Evolutionary conservation across 2,797 vertebrate species (phyloP), one percentile per base, ranked within the genome.

Genomic region (Galagoides demidoff): DNA sequence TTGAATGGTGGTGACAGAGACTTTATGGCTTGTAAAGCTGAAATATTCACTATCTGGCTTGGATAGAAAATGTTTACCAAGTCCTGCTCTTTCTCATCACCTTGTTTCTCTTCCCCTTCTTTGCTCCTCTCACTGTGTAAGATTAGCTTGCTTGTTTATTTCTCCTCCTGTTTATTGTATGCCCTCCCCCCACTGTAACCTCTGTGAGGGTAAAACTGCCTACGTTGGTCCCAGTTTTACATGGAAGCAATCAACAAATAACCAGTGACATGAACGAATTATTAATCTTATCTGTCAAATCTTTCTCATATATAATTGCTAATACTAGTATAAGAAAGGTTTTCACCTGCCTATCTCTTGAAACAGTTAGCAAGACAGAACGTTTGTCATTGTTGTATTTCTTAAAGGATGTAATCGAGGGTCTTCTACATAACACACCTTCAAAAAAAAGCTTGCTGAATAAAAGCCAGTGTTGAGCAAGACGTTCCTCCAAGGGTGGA

Each of bases 271-370:
- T 61, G 45, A 91, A 71, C 31, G 19, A 92, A 52, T 87, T 68
- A 87, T 94, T 88, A 31, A 83, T 83, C 70, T 71, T 63, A 63
- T 57, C 70, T 88, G 76, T 82, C 57, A 93, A 74, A 86, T 82
- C 22, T 37, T 90, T 82, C 77, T 87, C 43, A 23, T 77, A 70
- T 43, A 7, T 77, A 77, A 95, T 82, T 90, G 76, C n/a, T 55
- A 76, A 93, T 74, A 29, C 45, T 74, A 68, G 14, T 10, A 66
- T 13, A 73, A 64, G 37, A 34, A 77, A n/a, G 84, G 29, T 34
- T 29, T 61, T 76, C 25, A 86, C 16, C 37, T 66, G 12, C 10
- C 20, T 34, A 16, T 63, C 68, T 66, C 76, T 76, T 55, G 63
- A 83, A 85, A 85, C n/a, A 87, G 22, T 82, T 81, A 81, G 34